These are phyloP conservation scores for Timema cristinae DNA, from an alignment of 2,888 invertebrate species.

Conservation along the genomic window DNA sequence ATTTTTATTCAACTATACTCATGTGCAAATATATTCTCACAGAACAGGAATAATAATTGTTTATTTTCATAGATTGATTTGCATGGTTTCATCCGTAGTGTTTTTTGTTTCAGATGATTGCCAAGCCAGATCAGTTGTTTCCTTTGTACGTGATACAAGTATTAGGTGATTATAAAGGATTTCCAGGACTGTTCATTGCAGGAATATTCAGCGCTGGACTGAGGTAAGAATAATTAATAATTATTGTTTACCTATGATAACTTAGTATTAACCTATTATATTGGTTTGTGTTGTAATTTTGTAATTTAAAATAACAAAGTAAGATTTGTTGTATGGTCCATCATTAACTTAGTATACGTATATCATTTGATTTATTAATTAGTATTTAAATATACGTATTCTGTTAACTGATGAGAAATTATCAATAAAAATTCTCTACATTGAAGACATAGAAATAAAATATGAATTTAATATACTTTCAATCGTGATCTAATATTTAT, in stretches of 20 bases:
- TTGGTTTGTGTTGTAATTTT: too few species aligned
- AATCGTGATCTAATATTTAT: too few species aligned
- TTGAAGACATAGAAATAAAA: too few species aligned
- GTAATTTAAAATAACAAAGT: too few species aligned
- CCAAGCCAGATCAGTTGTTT: constrained; percentile 45
- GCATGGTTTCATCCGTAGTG: too few species aligned
- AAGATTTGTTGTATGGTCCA: too few species aligned
- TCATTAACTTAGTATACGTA: not conserved
- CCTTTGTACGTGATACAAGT: constrained; percentile 53
- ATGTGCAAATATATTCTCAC: too few species aligned
- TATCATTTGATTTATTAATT: not conserved
- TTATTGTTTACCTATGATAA: not conserved
- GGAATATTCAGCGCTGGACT: constrained; percentile 55
- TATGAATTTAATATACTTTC: too few species aligned
- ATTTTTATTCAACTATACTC: too few species aligned
- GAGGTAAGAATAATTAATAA: constrained; percentile 39
- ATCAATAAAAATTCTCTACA: not conserved
- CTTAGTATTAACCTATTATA: not conserved
- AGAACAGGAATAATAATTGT: too few species aligned
- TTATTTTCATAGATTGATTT: too few species aligned
- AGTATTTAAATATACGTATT: not conserved
- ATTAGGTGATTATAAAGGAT: constrained; percentile 46
- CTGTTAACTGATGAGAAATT: not conserved
- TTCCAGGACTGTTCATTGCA: constrained; percentile 54
- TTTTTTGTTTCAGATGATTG: constrained; percentile 35